Conservation (phyloP, 2,797 vertebrate species). For the Chloroceryle inda region DNA sequence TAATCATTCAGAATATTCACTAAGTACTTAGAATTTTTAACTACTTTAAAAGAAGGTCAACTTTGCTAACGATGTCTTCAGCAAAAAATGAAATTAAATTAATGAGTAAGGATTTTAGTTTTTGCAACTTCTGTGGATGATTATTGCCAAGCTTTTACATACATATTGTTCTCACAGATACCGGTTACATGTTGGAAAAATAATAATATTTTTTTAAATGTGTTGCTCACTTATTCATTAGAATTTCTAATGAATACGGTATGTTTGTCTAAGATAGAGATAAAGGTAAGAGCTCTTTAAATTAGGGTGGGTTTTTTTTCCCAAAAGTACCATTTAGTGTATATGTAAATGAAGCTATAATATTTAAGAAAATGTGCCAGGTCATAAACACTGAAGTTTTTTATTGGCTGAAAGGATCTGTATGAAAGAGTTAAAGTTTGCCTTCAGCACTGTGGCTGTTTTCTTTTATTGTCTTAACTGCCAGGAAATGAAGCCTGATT, state of each 20-base stretch:
- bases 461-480: slow-evolving; percentile 64
- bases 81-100: background rate
- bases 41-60: slow-evolving; percentile 11
- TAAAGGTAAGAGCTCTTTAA: background rate
- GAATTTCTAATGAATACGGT: background rate
- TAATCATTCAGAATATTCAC: slow-evolving; percentile 50
- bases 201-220: background rate
- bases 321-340: background rate
- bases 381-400: slow-evolving; percentile 19
- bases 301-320: background rate
- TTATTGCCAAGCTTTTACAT: background rate
- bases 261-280: background rate
- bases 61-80: slow-evolving; percentile 11
- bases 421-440: slow-evolving; percentile 53
- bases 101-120: background rate
- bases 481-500: slow-evolving; percentile 70
- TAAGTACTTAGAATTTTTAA: slow-evolving; percentile 40
- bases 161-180: background rate
- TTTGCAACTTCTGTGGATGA: background rate
- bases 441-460: slow-evolving; percentile 23
- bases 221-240: background rate
- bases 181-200: background rate
- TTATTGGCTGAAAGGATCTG: slow-evolving; percentile 20
- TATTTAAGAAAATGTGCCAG: slow-evolving; percentile 25
- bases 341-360: slow-evolving; percentile 31